A percentile compares a stretch with the other conserved stretches of the same genome.
These are phyloP conservation scores for Potamilus streckersoni DNA, from an alignment of 1,140 invertebrate species.

Conservation along the genomic window DNA sequence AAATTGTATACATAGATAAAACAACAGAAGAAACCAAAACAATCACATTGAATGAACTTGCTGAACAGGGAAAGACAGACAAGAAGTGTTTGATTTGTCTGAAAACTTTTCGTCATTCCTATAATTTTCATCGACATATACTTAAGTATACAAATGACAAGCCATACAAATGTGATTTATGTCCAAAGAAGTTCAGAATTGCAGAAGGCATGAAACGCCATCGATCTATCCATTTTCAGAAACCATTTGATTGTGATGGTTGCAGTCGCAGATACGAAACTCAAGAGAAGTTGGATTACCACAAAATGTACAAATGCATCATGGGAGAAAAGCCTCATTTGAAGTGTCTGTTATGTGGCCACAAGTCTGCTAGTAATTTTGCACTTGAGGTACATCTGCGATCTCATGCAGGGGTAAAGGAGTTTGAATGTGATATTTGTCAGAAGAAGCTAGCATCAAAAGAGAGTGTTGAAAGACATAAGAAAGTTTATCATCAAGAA, in stretches of 20 bases:
- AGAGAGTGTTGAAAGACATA: constrained; percentile 23
- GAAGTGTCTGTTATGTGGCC: constrained; percentile 22
- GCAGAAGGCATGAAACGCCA: constrained; percentile 17
- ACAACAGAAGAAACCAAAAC: too few relatives aligned
- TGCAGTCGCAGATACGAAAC: constrained; percentile 11
- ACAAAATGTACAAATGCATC: constrained; percentile 9
- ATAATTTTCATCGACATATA: constrained; percentile 16
- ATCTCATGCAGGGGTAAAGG: constrained; percentile 23
- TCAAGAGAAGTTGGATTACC: not conserved
- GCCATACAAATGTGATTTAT: constrained; percentile 17
- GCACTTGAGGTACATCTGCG: constrained; percentile 28
- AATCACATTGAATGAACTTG: too few relatives aligned
- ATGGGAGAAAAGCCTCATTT: constrained; percentile 3
- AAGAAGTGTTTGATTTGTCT: too few relatives aligned
- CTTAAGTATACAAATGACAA: constrained; percentile 1
- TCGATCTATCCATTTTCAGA: constrained; percentile 6
- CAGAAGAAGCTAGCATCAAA: constrained; percentile 22
- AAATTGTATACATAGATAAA: too few relatives aligned
- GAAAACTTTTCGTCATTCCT: too few relatives aligned
- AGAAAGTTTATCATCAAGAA: constrained; percentile 13
- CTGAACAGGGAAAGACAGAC: too few relatives aligned
- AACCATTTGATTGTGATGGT: constrained; percentile 11
- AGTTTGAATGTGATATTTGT: constrained; percentile 45
- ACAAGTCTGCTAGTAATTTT: constrained; percentile 14
- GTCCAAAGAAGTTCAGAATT: constrained; percentile 19